Percentiles rank a stretch among this genome's conserved stretches.
These are phyloP conservation scores for Streptopelia turtur DNA, from an alignment of 2,797 vertebrate species.

Conservation along the genomic window DNA sequence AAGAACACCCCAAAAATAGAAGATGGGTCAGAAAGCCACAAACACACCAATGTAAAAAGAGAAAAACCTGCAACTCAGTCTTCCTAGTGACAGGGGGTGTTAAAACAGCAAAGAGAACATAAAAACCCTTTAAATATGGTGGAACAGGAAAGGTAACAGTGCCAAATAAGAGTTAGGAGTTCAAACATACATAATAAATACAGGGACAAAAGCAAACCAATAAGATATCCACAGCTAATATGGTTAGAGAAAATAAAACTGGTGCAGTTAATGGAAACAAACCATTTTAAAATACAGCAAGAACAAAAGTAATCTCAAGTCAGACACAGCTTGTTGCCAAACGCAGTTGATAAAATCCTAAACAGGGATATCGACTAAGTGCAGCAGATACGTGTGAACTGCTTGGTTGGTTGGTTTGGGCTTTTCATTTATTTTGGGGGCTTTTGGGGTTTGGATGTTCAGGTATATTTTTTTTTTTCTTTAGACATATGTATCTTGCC, in stretches of 20 bases:
- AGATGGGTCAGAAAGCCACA: background rate
- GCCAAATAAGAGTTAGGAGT: background rate
- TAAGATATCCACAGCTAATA: background rate
- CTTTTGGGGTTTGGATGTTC: no score
- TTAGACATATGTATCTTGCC: fast-evolving
- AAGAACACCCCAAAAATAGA: background rate
- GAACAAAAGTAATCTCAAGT: background rate
- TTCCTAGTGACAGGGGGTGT: background rate
- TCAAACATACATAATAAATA: background rate
- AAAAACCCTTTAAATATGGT: background rate
- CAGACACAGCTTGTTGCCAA: background rate
- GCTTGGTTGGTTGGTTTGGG: background rate
- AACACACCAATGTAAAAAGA: background rate
- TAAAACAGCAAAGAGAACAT: background rate
- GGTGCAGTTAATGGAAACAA: background rate
- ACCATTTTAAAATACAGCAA: background rate
- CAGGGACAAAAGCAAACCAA: background rate
- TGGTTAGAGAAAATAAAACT: background rate
- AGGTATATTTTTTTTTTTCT: background rate
- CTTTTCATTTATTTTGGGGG: no score
- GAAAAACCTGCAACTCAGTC: background rate
- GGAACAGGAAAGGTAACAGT: background rate
- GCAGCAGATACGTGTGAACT: background rate
- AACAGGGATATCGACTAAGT: background rate
- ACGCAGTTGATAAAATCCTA: background rate